Evolutionary conservation across 1,140 invertebrate species (phyloP), one percentile per base, ranked within the genome.

Genomic region (Papilio polyxenes): DNA sequence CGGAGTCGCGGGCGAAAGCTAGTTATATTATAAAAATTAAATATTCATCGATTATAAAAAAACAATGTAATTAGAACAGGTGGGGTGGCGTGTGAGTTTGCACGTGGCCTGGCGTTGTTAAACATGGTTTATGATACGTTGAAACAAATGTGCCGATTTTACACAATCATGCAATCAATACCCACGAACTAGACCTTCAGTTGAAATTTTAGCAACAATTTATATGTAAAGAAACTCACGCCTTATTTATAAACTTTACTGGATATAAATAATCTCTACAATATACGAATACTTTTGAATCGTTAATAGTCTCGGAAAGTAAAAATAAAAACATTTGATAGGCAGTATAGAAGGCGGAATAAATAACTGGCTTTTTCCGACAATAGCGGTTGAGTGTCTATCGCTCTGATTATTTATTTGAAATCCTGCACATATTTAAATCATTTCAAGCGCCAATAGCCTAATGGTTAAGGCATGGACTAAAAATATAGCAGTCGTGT

Each of bases 121-220:
- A 87, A 84, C 83, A 84, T 75, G 49, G 75, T 53, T 74, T 72
- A 69, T 87, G 84, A 87, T 84, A 84, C 84, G 81, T 69, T 77
- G 72, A 86, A 85, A 83, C 82, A 83, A 87, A 69, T 75, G 75
- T 82, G 83, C 75, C 56, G 81, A 84, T 83, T 86, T 85, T 79
- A 82, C 78, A 75, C 76, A 56, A 79, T 37, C 48, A 40, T 78
- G 20, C 23, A 82, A 84, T 82, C 81, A 69, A 83, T 72, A 84
- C 75, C 53, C 44, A 49, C 49, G 20, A 59, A 62, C 4, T 40
- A 56, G 23, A 13, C 17, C 13, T 59, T 59, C 15, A 15, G 65
- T 69, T 37, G 31, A 6, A 37, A 72, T 2, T 1, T 1, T 72
- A 15, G 13, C 20, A 31, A 53, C 10, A 11, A 11, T 53, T 31